A percentile compares a stretch with the other conserved stretches of the same genome.
These are phyloP conservation scores for Paratrypauchen microcephalus DNA, from an alignment of 2,797 vertebrate genomes.

Conservation along the genomic window DNA sequence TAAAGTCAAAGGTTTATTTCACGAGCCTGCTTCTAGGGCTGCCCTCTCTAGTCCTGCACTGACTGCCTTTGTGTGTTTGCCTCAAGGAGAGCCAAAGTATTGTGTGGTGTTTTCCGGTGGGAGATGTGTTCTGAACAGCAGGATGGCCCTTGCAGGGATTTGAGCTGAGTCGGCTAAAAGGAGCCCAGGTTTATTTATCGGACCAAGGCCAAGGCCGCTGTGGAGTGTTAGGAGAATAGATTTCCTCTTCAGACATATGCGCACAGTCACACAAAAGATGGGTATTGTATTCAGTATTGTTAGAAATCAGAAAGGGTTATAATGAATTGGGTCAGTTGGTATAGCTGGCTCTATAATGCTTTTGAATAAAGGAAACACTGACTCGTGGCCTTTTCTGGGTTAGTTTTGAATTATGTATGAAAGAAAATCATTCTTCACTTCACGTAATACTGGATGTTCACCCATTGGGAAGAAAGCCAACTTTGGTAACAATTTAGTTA, in stretches of 20 bases:
- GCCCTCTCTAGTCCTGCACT: conserved; percentile 16
- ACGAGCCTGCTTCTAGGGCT: not conserved
- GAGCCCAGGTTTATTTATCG: conserved; percentile 33
- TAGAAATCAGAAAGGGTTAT: conserved; percentile 20
- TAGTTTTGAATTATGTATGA: not conserved
- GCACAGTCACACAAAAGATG: conserved; percentile 2
- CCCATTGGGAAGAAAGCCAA: not conserved
- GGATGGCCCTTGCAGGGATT: conserved; percentile 22
- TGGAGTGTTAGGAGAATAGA: conserved; percentile 47
- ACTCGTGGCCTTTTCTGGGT: not conserved
- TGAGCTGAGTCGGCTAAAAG: conserved; percentile 33
- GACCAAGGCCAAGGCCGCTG: conserved; percentile 44
- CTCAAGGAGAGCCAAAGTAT: conserved; percentile 67
- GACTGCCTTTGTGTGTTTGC: conserved; percentile 37
- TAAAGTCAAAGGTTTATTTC: not conserved
- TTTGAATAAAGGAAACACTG: not conserved
- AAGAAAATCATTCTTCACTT: not conserved
- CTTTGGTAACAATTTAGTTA: not conserved
- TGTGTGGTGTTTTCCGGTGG: conserved; percentile 76
- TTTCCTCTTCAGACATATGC: conserved; percentile 59
- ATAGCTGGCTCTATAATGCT: not conserved
- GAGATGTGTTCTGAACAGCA: conserved; percentile 59
- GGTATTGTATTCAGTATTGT: conserved; percentile 23
- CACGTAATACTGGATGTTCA: not conserved
- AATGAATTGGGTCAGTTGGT: conserved; percentile 7